Evolutionary conservation across 2,888 invertebrate genomes (phyloP).

Genomic region (Agrilus mali): DNA sequence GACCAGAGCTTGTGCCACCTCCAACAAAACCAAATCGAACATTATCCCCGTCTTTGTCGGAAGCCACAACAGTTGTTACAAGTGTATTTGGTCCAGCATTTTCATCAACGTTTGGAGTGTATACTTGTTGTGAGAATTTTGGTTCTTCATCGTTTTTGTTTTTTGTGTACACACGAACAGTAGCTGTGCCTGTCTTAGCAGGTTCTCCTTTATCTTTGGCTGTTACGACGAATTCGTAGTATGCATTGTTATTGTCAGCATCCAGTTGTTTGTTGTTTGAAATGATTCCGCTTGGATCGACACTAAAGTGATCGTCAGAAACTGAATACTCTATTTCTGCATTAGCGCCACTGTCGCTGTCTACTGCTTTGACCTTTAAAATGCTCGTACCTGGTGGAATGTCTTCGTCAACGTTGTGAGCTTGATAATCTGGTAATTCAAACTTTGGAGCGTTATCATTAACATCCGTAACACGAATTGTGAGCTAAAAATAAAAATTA

Average conservation of each 20-base stretch:
- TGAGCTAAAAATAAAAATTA: conserved; percentile 49
- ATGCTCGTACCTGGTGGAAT: conserved; percentile 85
- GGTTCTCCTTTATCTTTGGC: conserved; percentile 94
- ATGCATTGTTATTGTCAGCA: conserved; percentile 93
- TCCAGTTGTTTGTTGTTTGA: conserved; percentile 86
- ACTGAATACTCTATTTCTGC: conserved; percentile 90
- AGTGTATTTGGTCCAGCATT: conserved; percentile 91
- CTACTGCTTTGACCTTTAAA: conserved; percentile 89
- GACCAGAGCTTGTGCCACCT: conserved; percentile 79
- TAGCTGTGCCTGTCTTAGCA: conserved; percentile 82
- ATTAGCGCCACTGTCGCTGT: conserved; percentile 88
- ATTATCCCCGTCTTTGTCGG: conserved; percentile 95
- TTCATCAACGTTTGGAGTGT: conserved; percentile 92
- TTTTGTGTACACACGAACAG: conserved; percentile 91
- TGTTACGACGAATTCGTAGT: conserved; percentile 88
- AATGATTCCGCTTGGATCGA: conserved; percentile 86
- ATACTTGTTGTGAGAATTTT: conserved; percentile 91
- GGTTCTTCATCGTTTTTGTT: conserved; percentile 98
- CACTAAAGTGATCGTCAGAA: conserved; percentile 87
- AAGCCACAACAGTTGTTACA: conserved; percentile 92
- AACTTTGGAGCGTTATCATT: conserved; percentile 97
- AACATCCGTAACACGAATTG: conserved; percentile 88
- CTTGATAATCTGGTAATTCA: conserved; percentile 92
- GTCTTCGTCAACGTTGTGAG: conserved; percentile 92
- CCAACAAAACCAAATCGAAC: conserved; percentile 87